Base-by-base conservation (phyloP, 1,140 invertebrate genomes). In the Calliphora vicina region DNA sequence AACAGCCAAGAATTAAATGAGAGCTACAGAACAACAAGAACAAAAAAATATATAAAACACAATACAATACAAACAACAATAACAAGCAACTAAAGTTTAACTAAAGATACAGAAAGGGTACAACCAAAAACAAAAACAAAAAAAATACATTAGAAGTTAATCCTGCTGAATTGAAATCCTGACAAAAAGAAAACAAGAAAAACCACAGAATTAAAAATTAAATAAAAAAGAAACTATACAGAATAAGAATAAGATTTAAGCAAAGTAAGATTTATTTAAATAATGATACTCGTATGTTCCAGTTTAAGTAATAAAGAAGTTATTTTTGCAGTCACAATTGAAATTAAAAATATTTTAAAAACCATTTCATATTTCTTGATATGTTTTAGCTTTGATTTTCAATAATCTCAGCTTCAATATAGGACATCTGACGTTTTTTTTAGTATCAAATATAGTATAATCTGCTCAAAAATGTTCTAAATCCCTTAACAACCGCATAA, bases 61-160 rank as follows among this genome's bases (percentile, higher is more conserved):
- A 67, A 20, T 23, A 23, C 57, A 23, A 67, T 67, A 20, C 57
- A 67, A 23, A 23, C 13, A 67, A 23, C n/a, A 20, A 67, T 23
- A 67, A 20, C 9, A 67, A 25, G 10, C 23, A 67, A 3, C 61
- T 67, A 23, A 23, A 67, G 20, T 50, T 50, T 12, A 67, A 67
- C 8, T 85, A 83, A 85, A 86, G 84, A 84, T 86, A 26, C 15
- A 17, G 50, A 57, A 57, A 57, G 87, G 86, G 84, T 85, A 85
- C 85, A 6, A 85, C 88, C n/a, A n/a, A n/a, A n/a, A n/a, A n/a
- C n/a, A n/a, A n/a, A n/a, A n/a, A 87, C 86, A 88, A 86, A 87
- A 89, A 88, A 89, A 89, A 89, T n/a, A n/a, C n/a, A n/a, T 89
- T 89, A 89, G 88, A 87, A 89, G 88, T 89, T 89, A 89, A 89